A percentile compares a stretch with the other conserved stretches of the same genome.
Evolutionary conservation across 2,113 vertebrate genomes (phyloP).

Genomic region (Charina bottae): DNA sequence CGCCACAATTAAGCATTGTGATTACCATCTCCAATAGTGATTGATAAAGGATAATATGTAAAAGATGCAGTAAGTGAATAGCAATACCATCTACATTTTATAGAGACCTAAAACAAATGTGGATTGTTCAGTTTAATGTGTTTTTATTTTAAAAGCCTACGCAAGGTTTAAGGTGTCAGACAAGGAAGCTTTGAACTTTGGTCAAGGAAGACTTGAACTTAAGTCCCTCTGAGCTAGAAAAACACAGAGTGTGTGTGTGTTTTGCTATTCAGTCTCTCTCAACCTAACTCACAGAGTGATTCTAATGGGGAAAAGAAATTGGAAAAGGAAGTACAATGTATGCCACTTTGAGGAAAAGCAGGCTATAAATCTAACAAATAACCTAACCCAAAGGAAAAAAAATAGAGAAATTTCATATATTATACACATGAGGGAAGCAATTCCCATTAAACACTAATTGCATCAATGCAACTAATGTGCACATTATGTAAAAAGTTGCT

Average conservation of each 20-base stretch:
- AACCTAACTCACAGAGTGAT: not conserved
- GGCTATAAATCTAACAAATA: not conserved
- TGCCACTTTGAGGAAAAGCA: not conserved
- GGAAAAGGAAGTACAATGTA: not conserved
- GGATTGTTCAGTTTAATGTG: conserved; percentile 42
- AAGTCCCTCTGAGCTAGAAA: not conserved
- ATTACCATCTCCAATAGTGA: conserved; percentile 74
- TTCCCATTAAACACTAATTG: not conserved
- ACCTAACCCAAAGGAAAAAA: not conserved
- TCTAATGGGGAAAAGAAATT: not conserved
- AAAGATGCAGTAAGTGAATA: conserved; percentile 69
- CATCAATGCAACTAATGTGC: not conserved
- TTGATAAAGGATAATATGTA: conserved; percentile 72
- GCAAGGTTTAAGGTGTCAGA: not conserved
- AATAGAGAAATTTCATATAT: not conserved
- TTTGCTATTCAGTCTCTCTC: not conserved
- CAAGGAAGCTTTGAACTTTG: not conserved
- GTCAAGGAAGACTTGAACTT: not conserved
- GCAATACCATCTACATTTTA: conserved; percentile 72
- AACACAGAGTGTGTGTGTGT: not conserved
- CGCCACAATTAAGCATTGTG: conserved; percentile 69
- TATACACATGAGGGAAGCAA: not conserved
- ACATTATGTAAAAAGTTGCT: not conserved
- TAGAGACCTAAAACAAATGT: conserved; percentile 71
- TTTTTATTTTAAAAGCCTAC: not conserved